Evolutionary conservation across 2,797 vertebrate species (phyloP).

Genomic region (Falco rusticolus): DNA sequence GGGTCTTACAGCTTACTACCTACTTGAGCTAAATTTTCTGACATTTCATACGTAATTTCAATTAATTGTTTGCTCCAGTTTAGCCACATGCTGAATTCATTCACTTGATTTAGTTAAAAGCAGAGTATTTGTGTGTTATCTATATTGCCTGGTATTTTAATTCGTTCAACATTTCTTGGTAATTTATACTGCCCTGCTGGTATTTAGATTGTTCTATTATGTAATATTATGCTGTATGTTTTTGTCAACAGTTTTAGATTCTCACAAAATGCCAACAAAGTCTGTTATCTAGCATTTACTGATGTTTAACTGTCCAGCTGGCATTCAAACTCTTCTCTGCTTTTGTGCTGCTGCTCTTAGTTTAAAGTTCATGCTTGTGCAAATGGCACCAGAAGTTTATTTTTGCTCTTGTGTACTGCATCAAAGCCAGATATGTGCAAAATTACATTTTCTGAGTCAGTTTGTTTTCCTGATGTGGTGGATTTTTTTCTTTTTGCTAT

Average conservation of each 20-base stretch:
- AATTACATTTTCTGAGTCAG: background rate
- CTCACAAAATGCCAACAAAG: background rate
- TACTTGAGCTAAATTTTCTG: background rate
- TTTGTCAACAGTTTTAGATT: constrained; percentile 8
- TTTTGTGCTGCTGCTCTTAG: background rate
- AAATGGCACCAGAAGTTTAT: background rate
- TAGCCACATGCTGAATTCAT: background rate
- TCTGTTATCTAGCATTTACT: background rate
- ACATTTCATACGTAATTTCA: background rate
- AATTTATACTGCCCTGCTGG: background rate
- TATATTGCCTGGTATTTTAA: background rate
- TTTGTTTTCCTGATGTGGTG: constrained; percentile 2
- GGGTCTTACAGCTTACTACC: background rate
- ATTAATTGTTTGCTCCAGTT: background rate
- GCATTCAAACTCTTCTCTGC: background rate
- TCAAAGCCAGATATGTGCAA: constrained; percentile 15
- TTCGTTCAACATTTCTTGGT: background rate
- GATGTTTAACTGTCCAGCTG: background rate
- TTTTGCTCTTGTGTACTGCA: background rate
- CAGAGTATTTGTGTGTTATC: background rate
- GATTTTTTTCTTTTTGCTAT: background rate
- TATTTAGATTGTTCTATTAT: background rate
- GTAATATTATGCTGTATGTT: background rate
- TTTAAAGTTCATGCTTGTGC: constrained; percentile 42
- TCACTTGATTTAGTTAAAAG: background rate